Conservation (phyloP, 2,113 vertebrate species). For the Seriola aureovittata region DNA sequence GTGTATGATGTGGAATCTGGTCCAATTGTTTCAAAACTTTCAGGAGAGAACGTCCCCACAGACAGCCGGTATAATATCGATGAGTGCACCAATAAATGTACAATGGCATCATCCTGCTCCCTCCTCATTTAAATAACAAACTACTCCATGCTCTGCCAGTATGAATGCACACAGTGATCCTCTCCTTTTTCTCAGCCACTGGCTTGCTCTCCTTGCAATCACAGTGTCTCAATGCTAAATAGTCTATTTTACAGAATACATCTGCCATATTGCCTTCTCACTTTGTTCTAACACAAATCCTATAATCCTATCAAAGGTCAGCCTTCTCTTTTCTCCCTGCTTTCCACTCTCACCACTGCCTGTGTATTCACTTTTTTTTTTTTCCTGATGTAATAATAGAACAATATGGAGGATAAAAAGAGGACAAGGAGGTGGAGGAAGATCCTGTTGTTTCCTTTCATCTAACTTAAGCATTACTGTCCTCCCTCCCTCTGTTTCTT, state of each 20-base stretch:
- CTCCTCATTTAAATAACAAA: conserved; percentile 18
- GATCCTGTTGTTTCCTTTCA: conserved; percentile 54
- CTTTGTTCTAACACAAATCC: conserved; percentile 75
- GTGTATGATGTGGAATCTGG: not conserved
- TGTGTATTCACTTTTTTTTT: conserved; percentile 57
- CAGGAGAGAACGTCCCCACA: not conserved
- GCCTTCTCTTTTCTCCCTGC: conserved; percentile 43
- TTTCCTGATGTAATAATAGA: conserved; percentile 53
- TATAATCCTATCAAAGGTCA: conserved; percentile 81
- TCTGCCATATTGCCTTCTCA: conserved; percentile 71
- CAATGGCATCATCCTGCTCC: not conserved
- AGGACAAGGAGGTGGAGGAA: conserved; percentile 47
- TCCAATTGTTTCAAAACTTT: not conserved
- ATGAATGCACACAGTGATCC: conserved; percentile 12
- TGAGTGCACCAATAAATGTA: conserved; percentile 13
- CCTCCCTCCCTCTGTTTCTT: conserved; percentile 11
- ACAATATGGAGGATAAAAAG: conserved; percentile 64
- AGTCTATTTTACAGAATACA: conserved; percentile 70
- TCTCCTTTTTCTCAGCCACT: conserved; percentile 37
- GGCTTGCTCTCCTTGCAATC: conserved; percentile 44
- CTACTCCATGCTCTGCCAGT: not conserved
- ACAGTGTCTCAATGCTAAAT: conserved; percentile 50
- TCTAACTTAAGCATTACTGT: conserved; percentile 49
- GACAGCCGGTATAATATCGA: not conserved
- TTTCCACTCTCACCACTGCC: conserved; percentile 41